Evolutionary conservation across 2,113 vertebrate genomes (phyloP).

Genomic region (Hymenochirus boettgeri): DNA sequence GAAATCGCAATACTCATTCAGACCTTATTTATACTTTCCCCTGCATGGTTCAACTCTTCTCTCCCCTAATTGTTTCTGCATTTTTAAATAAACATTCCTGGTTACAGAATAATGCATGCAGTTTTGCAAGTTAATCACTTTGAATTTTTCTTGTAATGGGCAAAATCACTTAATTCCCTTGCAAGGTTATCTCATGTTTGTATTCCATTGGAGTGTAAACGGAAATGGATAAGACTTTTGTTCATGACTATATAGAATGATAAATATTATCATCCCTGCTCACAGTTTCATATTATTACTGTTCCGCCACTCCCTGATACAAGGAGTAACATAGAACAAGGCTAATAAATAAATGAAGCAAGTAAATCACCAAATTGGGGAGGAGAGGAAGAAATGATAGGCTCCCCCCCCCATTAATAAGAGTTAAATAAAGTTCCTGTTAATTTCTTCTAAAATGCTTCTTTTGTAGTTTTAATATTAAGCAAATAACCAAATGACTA

Average conservation of each 20-base stretch:
- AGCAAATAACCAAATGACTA: too few species aligned
- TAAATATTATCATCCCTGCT: conserved; percentile 41
- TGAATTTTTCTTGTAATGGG: conserved; percentile 31
- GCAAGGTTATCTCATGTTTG: conserved; percentile 37
- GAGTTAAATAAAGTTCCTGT: too few species aligned
- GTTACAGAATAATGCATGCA: conserved; percentile 34
- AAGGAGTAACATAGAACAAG: too few species aligned
- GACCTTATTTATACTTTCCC: conserved; percentile 62
- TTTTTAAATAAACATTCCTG: conserved; percentile 33
- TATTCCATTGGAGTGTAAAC: conserved; percentile 33
- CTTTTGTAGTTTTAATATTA: too few species aligned
- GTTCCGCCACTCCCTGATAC: conserved; percentile 27
- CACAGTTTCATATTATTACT: conserved; percentile 37
- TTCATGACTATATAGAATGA: conserved; percentile 38
- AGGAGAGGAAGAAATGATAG: too few species aligned
- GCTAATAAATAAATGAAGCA: too few species aligned
- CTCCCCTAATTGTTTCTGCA: conserved; percentile 51
- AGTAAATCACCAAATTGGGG: too few species aligned
- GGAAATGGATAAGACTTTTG: conserved; percentile 39
- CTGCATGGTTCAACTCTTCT: conserved; percentile 63
- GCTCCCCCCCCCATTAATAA: too few species aligned
- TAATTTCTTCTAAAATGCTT: too few species aligned
- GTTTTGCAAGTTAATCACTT: conserved; percentile 37
- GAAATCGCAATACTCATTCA: conserved; percentile 73
- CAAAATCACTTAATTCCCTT: conserved; percentile 39